phyloP scores from a whole-genome alignment of 1,140 invertebrate species.

The Fopius arisanus region DNA sequence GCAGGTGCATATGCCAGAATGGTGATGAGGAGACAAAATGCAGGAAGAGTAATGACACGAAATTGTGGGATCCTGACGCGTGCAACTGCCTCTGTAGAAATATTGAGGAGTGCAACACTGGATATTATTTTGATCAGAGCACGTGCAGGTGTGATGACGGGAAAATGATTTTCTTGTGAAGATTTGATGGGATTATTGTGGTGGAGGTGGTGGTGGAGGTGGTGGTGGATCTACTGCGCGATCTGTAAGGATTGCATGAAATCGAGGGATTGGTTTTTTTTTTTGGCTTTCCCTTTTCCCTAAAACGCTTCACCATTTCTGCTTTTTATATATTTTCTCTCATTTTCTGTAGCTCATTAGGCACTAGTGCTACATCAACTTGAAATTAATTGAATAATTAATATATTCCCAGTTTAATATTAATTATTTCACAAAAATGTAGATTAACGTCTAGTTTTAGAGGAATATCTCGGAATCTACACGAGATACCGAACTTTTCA shows the following conservation, averaged over 20 bases:
- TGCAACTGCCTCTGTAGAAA: conserved; percentile 70
- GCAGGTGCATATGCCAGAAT: conserved; percentile 70
- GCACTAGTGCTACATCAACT: no score
- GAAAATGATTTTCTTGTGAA: conserved; percentile 26
- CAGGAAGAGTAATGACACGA: conserved; percentile 56
- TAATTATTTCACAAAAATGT: no score
- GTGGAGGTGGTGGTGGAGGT: neutral
- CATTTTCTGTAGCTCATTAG: no score
- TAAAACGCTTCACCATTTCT: no score
- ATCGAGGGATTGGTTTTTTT: conserved; percentile 13
- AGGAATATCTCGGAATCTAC: no score
- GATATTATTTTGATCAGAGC: conserved; percentile 68
- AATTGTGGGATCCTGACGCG: conserved; percentile 69
- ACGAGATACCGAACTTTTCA: no score
- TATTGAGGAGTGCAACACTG: conserved; percentile 67
- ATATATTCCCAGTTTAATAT: no score
- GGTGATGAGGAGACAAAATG: conserved; percentile 70
- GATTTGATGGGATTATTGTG: conserved; percentile 8
- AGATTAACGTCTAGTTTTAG: no score
- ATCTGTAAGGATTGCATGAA: neutral
- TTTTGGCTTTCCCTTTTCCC: no score
- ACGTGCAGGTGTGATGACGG: conserved; percentile 68
- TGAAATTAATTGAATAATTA: no score
- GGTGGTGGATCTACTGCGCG: conserved; percentile 9
- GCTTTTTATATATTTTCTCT: no score